Conservation (phyloP, 2,113 vertebrate species). For the Trogon melanurus region DNA sequence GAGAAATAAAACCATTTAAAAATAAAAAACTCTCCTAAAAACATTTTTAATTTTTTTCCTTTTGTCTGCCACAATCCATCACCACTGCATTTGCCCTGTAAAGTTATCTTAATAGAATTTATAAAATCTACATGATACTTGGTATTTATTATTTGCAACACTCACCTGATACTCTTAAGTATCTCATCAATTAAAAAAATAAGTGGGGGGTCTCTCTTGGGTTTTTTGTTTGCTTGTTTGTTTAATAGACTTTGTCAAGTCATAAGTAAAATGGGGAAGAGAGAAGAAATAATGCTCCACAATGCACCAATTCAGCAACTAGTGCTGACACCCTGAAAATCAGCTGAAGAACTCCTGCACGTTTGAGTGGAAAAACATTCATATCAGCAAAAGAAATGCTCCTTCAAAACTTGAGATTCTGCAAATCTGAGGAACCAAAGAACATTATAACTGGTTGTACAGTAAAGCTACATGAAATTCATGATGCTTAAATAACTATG, state of each 20-base stretch:
- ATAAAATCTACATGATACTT: not conserved
- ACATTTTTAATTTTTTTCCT: not conserved
- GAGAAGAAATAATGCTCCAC: not conserved
- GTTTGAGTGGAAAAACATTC: accelerated
- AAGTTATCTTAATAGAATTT: not conserved
- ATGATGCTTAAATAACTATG: not conserved
- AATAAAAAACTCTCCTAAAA: not conserved
- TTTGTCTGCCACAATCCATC: not conserved
- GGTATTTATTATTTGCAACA: not conserved
- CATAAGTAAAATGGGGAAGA: not conserved
- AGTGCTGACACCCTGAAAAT: not conserved
- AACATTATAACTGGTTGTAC: not conserved
- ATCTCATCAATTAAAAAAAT: not conserved
- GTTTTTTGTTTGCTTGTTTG: not conserved
- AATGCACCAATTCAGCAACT: not conserved
- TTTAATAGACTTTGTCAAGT: not conserved
- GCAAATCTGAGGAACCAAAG: not conserved
- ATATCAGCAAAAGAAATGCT: accelerated
- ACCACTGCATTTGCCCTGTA: not conserved
- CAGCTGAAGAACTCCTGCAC: not conserved
- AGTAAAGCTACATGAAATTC: not conserved
- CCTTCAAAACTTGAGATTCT: not conserved
- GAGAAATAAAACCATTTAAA: not conserved
- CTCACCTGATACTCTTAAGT: not conserved
- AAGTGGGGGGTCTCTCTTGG: not conserved